A percentile compares a stretch with the other conserved stretches of the same genome.
phyloP scores from a whole-genome alignment of 2,797 vertebrate genomes.

The Trachops cirrhosus region DNA sequence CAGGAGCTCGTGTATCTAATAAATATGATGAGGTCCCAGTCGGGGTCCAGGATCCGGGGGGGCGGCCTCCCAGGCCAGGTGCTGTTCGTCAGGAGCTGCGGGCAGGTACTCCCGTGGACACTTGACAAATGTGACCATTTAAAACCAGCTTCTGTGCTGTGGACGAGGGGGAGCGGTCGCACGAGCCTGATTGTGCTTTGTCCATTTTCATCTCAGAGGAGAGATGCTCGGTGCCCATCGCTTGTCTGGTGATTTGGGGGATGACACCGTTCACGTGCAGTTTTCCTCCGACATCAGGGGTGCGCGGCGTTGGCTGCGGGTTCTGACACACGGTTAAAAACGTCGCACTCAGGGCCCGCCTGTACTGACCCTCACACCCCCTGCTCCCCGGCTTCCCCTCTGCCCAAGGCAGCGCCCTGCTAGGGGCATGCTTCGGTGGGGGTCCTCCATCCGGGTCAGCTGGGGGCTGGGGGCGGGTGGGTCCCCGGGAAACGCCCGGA shows the following conservation, averaged over 20 bases:
- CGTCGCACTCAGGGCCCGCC: background rate
- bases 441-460: background rate
- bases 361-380: rapidly evolving
- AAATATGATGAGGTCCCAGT: background rate
- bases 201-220: background rate
- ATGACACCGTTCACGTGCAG: background rate
- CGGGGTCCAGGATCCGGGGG: background rate
- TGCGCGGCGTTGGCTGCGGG: rapidly evolving
- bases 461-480: background rate
- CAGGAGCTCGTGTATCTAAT: background rate
- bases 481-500: background rate
- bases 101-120: background rate
- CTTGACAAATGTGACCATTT: background rate
- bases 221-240: background rate
- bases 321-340: background rate
- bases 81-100: background rate
- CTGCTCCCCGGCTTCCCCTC: rapidly evolving
- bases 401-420: background rate
- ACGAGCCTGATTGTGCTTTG: background rate
- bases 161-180: background rate
- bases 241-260: background rate
- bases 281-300: background rate
- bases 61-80: background rate
- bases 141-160: background rate
- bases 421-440: background rate